These are phyloP conservation scores for Lasaia peninsularis DNA, from an alignment of 1,140 invertebrate species.

Conservation along the genomic window DNA sequence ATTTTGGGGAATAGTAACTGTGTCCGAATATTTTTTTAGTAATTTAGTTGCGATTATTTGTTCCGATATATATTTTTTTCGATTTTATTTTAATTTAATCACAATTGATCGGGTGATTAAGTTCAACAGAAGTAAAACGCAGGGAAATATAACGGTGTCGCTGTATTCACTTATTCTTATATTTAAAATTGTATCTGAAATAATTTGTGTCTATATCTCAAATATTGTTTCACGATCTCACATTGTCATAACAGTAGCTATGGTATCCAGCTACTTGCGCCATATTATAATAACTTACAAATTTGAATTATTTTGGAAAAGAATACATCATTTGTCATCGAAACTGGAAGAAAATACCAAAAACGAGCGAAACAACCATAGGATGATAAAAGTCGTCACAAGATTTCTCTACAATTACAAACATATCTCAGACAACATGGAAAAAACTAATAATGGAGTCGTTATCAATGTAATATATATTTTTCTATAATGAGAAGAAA, in stretches of 20 bases:
- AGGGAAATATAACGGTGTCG: neutral
- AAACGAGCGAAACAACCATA: neutral
- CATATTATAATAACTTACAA: neutral
- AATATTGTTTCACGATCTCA: neutral
- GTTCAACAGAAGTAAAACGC: neutral
- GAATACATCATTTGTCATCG: neutral
- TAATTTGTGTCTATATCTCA: neutral
- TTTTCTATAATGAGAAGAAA: too few relatives aligned
- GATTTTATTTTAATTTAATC: neutral
- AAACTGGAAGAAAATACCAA: neutral
- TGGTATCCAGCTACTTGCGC: neutral
- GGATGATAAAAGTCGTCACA: neutral
- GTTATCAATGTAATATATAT: neutral
- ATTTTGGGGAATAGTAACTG: neutral
- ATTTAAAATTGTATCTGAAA: neutral
- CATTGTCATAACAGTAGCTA: neutral
- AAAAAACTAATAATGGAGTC: neutral
- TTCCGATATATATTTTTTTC: neutral
- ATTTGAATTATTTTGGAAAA: constrained; percentile 1
- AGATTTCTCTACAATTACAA: neutral
- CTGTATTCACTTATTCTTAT: neutral
- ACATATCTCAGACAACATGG: neutral
- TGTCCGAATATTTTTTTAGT: neutral
- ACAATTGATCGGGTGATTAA: neutral
- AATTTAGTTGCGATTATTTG: neutral